Conservation (phyloP, 2,888 invertebrate species). For the Chydorus sphaericus region DNA sequence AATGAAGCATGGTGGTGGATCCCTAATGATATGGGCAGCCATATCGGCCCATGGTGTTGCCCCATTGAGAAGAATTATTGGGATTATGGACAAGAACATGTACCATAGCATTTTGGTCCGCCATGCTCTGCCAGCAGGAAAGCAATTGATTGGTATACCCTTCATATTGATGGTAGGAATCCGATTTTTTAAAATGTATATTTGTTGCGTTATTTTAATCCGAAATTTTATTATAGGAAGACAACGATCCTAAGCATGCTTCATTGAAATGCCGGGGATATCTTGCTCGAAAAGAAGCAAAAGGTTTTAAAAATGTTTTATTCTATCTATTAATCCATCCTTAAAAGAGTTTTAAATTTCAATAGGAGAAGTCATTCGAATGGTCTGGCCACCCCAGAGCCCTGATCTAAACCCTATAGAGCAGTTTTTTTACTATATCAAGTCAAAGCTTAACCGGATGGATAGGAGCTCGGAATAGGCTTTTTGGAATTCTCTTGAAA, state of each 20-base stretch:
- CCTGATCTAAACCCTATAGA: not conserved
- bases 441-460: not conserved
- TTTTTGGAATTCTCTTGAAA: not conserved
- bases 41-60: not conserved
- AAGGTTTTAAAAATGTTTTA: not conserved
- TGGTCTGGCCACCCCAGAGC: constrained; percentile 3
- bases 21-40: not conserved
- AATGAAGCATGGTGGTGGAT: not conserved
- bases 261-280: not conserved
- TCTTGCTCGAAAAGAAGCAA: not conserved
- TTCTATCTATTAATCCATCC: too few relatives aligned
- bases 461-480: too few relatives aligned
- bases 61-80: not conserved
- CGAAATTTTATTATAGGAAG: not conserved
- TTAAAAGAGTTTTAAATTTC: not conserved
- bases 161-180: too few relatives aligned
- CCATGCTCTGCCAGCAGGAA: not conserved
- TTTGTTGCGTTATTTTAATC: too few relatives aligned
- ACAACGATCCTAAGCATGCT: not conserved
- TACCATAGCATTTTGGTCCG: not conserved
- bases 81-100: not conserved
- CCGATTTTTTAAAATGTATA: too few relatives aligned
- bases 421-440: not conserved
- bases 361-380: not conserved
- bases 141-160: not conserved